Conservation (phyloP, 1,140 invertebrate genomes). For the Forficula auricularia region DNA sequence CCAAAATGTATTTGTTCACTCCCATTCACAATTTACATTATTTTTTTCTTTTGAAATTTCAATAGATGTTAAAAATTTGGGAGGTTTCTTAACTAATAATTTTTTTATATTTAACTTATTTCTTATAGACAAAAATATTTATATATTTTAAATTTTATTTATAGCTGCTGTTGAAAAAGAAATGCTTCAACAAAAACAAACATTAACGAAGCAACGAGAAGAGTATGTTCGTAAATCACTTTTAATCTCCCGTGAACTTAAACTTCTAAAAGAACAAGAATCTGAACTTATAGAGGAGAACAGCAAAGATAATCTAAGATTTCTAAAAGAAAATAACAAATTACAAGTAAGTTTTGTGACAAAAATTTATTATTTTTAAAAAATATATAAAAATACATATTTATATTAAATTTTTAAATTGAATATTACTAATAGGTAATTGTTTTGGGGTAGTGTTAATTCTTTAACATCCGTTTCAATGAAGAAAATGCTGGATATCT, state of each 20-base stretch:
- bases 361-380: constrained; percentile 4
- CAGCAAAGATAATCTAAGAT: constrained; percentile 43
- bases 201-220: constrained; percentile 53
- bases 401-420: constrained; percentile 7
- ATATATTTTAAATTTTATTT: no score
- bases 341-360: constrained; percentile 43
- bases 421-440: constrained; percentile 3
- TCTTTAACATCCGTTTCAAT: not conserved
- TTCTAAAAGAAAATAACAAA: constrained; percentile 60
- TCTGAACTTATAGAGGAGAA: constrained; percentile 48
- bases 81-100: no score
- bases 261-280: constrained; percentile 54
- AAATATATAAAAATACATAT: constrained; percentile 6
- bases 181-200: constrained; percentile 58
- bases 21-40: no score
- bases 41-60: no score
- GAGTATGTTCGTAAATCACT: constrained; percentile 54
- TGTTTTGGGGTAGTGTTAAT: not conserved
- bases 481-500: no score
- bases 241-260: constrained; percentile 51
- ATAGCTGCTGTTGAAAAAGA: constrained; percentile 55
- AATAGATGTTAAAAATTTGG: no score
- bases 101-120: no score
- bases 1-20: no score
- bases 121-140: no score